phyloP scores from a whole-genome alignment of 2,797 vertebrate genomes.

The Rhadinocentrus ornatus region DNA sequence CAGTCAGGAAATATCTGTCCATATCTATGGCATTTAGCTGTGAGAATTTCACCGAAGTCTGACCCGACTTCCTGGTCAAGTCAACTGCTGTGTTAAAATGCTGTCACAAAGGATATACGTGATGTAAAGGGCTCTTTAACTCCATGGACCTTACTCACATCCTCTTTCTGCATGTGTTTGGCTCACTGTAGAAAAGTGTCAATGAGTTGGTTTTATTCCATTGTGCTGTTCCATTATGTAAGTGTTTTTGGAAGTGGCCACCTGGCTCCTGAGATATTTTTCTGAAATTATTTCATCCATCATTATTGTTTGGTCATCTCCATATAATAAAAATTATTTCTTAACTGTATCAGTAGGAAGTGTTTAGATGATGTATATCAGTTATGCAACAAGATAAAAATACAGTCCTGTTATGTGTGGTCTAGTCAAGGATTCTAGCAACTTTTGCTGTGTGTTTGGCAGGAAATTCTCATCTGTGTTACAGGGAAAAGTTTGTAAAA shows the following conservation, averaged over 20 bases:
- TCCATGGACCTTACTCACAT: constrained; percentile 34
- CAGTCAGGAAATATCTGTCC: constrained; percentile 53
- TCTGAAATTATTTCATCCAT: constrained; percentile 12
- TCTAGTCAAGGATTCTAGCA: background rate
- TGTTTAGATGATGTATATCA: constrained; percentile 19
- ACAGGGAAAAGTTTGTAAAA: constrained; percentile 24
- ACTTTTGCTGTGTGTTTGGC: constrained; percentile 24
- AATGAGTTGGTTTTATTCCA: constrained; percentile 49
- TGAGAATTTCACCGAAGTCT: constrained; percentile 52
- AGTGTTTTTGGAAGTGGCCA: constrained; percentile 44
- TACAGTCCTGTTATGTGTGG: constrained; percentile 13
- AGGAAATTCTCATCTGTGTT: constrained; percentile 8
- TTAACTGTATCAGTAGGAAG: constrained; percentile 16
- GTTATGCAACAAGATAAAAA: constrained; percentile 46
- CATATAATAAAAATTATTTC: constrained; percentile 24
- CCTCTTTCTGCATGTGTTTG: constrained; percentile 2
- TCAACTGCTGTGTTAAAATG: constrained; percentile 48
- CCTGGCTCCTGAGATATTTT: constrained; percentile 45
- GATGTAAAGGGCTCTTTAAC: constrained; percentile 57
- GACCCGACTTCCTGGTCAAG: constrained; percentile 64
- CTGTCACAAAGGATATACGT: constrained; percentile 68
- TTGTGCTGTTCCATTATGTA: constrained; percentile 58
- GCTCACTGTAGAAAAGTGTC: constrained; percentile 38
- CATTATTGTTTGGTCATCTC: constrained; percentile 54
- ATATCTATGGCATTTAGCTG: constrained; percentile 34